Base-by-base conservation (phyloP, 2,888 invertebrate genomes). In the Hoplodrina blanda region DNA sequence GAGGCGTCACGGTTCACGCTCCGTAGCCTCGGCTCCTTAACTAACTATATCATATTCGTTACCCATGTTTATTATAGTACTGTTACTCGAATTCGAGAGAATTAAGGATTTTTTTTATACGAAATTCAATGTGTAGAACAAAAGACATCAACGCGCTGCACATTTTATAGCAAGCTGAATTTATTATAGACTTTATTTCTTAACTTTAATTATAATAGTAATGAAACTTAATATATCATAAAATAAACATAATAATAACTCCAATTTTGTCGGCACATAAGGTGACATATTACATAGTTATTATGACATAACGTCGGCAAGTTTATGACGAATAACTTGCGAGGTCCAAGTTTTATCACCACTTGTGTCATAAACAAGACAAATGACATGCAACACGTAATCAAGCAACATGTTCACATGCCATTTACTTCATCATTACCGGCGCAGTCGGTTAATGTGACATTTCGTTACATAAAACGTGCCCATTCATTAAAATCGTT, bases 1-100 rank as follows among this genome's bases (percentile, higher is more conserved):
- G 75, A 66, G 64, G 66, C 85, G 90, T 89, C 88, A 90, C 88
- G 91, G 91, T 90, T 88, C 86, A 89, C 86, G 89, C 86, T 86
- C 79, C 74, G 81, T 69, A 57, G 56, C 80, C 76, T 78, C 71
- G 78, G 62, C 83, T 86, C 84, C 78, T 84, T 71, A 69, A 70
- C 78, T 61, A 80, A 81, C 84, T 83, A 83, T 78, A 85, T 84
- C 65, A 85, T 82, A 86, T 84, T 83, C 76, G 64, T 73, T 81
- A 69, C 77, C 76, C 78, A 73, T 78, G 74, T 73, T 56, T 75
- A 73, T 73, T 59, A 44, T 37, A 61, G 41, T 76, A 78, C 68
- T 60, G 69, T 71, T 76, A 80, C 57, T 55, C 17, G 25, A 25
- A 56, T 25, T 19, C 11, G 46, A 80, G 37, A 54, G 10, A 70